phyloP scores from a whole-genome alignment of 35 echinoderm and acorn worm genomes.

The Diadema setosum region DNA sequence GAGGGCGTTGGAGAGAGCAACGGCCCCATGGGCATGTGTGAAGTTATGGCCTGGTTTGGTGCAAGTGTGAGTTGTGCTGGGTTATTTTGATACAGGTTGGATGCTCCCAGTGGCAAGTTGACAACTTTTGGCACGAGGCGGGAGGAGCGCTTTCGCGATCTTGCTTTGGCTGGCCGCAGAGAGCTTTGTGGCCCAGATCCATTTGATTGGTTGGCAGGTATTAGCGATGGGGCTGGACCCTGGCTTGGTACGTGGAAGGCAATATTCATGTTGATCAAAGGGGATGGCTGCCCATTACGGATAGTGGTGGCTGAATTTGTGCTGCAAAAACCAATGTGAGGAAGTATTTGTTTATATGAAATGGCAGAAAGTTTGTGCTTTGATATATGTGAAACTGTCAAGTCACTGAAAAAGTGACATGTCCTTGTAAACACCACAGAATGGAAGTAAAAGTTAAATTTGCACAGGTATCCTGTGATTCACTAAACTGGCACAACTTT shows the following conservation, averaged over 20 bases:
- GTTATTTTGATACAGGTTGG: neutral
- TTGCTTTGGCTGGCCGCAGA: neutral
- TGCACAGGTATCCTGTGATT: too few species aligned
- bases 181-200: neutral
- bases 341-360: too few species aligned
- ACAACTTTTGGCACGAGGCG: neutral
- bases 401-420: too few species aligned
- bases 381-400: too few species aligned
- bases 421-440: too few species aligned
- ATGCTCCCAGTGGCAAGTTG: neutral
- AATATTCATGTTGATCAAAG: slow-evolving; percentile 10
- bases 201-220: neutral
- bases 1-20: neutral
- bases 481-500: too few species aligned
- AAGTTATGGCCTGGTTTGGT: neutral
- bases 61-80: neutral
- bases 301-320: neutral
- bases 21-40: neutral
- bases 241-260: neutral
- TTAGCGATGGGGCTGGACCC: neutral
- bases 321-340: too few species aligned
- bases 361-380: too few species aligned
- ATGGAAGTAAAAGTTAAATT: too few species aligned
- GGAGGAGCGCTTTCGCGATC: neutral
- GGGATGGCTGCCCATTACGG: neutral